Evolutionary conservation across 2,888 invertebrate species (phyloP), one percentile per base, ranked within the genome.

Genomic region (Arrhopalites spinosus): DNA sequence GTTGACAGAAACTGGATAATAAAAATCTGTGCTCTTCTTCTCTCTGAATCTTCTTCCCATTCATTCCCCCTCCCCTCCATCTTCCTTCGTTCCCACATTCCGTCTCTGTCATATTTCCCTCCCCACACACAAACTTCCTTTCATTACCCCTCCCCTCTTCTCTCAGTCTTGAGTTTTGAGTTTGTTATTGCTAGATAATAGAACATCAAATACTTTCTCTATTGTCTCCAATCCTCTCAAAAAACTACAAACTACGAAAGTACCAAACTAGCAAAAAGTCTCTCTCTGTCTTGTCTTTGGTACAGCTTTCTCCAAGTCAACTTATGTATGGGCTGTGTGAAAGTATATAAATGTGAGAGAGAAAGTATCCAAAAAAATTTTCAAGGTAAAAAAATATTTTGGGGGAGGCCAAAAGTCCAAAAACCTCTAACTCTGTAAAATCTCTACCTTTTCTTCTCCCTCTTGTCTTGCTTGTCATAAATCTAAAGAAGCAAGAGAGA

Each of bases 71-170:
- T 63, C 47, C 47, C 11, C n/a, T 13, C 47, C 50, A 25, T 70
- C 56, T 20, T 50, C 36, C 20, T 1, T 23, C 27, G 63, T 74
- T 74, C 74, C 74, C 74, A 74, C 74, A 74, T 74, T 74, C 59
- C 36, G 53, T 74, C 74, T 67, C 67, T 74, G 74, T 74, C 74
- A 67, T 56, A 67, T 67, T 67, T n/a, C n/a, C 45, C 29, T 23
- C n/a, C 30, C 2, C 45, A 67, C 25, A 45, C 67, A 64, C 5
- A 15, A 20, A 36, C 23, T 43, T 15, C 30, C 56, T 30, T 70
- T 70, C 70, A 70, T 70, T 56, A 70, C 53, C 70, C 56, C 17
- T 23, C 20, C 70, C n/a, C 20, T 36, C 17, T n/a, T 3, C 50
- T 15, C 25, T 47, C n/a, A 43, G 43, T 61, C 25, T 56, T 20